phyloP scores from a whole-genome alignment of 2,113 vertebrate species.

The Tachysurus vachellii region DNA sequence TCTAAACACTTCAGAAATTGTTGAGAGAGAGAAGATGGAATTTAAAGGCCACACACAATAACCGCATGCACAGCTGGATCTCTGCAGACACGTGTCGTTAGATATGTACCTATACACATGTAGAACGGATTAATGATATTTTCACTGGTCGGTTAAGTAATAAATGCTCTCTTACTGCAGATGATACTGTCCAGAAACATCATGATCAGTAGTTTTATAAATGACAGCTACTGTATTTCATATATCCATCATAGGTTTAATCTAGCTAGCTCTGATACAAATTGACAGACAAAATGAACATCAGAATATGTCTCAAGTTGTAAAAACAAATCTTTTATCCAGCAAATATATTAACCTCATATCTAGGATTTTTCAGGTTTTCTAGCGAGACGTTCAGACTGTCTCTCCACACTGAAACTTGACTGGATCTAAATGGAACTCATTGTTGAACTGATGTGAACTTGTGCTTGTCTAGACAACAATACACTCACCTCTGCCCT shows the following conservation, averaged over 20 bases:
- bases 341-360: neutral
- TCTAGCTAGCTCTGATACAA: neutral
- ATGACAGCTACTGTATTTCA: neutral
- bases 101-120: neutral
- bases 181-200: neutral
- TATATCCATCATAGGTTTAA: neutral
- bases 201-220: neutral
- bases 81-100: neutral
- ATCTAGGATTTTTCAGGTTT: neutral
- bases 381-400: neutral
- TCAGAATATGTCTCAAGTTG: neutral
- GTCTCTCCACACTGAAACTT: neutral
- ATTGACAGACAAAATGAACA: neutral
- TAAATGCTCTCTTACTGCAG: constrained; percentile 11
- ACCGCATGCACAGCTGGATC: neutral
- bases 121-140: constrained; percentile 4
- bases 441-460: neutral
- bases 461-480: constrained; percentile 12
- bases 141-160: neutral
- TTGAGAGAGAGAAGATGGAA: constrained; percentile 42
- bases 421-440: neutral
- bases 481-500: constrained; percentile 7
- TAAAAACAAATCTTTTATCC: neutral
- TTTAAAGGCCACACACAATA: neutral
- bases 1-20: constrained; percentile 59